phyloP scores from a whole-genome alignment of 2,797 vertebrate genomes.

The Malurus splendens region DNA sequence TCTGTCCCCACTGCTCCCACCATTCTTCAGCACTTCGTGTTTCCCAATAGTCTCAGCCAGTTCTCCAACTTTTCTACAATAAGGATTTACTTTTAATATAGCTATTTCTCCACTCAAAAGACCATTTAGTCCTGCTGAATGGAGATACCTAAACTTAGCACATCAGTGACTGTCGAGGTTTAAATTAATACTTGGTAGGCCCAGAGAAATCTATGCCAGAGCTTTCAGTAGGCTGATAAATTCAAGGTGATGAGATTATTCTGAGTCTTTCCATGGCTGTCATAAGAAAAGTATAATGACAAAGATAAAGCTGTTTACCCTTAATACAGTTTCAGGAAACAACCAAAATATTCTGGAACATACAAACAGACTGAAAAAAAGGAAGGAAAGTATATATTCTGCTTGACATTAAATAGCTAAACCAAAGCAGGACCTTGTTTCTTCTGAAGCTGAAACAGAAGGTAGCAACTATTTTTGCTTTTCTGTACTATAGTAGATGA shows the following conservation, averaged over 20 bases:
- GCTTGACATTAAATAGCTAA: background rate
- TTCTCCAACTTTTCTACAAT: background rate
- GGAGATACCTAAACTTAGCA: background rate
- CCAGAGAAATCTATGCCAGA: slow-evolving; percentile 3
- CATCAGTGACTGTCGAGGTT: background rate
- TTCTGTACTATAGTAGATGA: background rate
- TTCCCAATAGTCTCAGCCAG: background rate
- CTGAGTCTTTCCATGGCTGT: slow-evolving; percentile 4
- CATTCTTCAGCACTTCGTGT: background rate
- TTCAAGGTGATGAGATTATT: slow-evolving; percentile 31
- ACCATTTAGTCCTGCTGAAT: background rate
- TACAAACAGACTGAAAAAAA: background rate
- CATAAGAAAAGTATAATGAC: slow-evolving; percentile 12
- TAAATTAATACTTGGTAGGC: background rate
- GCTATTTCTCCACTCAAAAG: background rate
- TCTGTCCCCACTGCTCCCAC: background rate
- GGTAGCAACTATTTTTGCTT: background rate
- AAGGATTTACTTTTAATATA: background rate
- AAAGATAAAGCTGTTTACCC: background rate
- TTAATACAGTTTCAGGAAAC: slow-evolving; percentile 1
- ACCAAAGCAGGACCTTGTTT: background rate
- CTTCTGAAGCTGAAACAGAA: background rate
- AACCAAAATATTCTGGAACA: background rate
- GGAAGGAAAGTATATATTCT: background rate
- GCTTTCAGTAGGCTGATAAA: slow-evolving; percentile 7